Percentiles rank a stretch among this genome's conserved stretches.
These are phyloP conservation scores for Mus pahari DNA, from an alignment of 2,113 vertebrate genomes.

Conservation along the genomic window DNA sequence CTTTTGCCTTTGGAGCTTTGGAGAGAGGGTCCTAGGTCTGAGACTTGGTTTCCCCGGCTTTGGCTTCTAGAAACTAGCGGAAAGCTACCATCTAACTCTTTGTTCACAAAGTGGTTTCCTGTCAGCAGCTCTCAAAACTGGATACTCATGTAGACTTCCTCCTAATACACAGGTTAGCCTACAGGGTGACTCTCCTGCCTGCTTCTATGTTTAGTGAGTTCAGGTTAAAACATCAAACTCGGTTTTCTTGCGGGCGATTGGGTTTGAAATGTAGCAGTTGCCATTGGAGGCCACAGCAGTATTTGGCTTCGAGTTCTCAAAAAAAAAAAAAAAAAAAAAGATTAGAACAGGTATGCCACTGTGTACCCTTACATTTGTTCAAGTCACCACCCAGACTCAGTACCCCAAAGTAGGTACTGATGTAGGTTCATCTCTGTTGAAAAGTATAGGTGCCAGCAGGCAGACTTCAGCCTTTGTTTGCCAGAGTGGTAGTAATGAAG, in stretches of 20 bases:
- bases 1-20: conserved; percentile 4
- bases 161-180: background rate
- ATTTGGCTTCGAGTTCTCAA: background rate
- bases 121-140: conserved; percentile 7
- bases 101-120: background rate
- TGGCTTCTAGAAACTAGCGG: background rate
- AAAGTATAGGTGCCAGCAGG: background rate
- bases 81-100: background rate
- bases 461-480: conserved; percentile 6
- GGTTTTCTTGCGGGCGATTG: conserved; percentile 37
- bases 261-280: conserved; percentile 31
- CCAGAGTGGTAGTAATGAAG: background rate
- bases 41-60: background rate
- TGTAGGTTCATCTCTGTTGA: background rate
- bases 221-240: background rate
- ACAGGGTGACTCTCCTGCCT: background rate
- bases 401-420: background rate
- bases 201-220: conserved; percentile 11
- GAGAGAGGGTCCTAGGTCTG: background rate
- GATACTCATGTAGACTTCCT: conserved; percentile 21
- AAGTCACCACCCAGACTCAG: background rate
- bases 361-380: background rate
- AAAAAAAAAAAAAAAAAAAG: background rate
- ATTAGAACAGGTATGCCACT: background rate
- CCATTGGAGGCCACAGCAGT: background rate